phyloP scores from a whole-genome alignment of 2,113 vertebrate species.

The Otis tarda region DNA sequence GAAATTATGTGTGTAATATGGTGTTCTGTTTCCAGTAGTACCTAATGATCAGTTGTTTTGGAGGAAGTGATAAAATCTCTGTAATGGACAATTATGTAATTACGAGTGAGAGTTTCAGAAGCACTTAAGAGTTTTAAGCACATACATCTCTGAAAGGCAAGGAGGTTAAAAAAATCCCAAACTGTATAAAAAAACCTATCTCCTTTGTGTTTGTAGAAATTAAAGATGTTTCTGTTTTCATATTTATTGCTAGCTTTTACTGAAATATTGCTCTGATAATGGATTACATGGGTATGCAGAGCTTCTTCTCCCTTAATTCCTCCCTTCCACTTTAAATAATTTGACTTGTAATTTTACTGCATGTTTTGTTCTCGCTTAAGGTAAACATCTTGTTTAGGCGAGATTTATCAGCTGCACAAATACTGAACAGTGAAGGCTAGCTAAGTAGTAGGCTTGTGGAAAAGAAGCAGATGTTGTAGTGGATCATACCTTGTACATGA shows the following conservation, averaged over 20 bases:
- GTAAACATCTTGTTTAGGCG: not conserved
- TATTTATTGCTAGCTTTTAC: not conserved
- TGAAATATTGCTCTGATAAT: not conserved
- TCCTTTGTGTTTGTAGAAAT: not conserved
- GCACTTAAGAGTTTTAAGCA: not conserved
- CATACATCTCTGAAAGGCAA: not conserved
- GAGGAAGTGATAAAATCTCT: not conserved
- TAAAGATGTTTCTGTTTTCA: not conserved
- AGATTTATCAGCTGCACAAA: not conserved
- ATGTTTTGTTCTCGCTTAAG: not conserved
- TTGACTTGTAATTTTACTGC: not conserved
- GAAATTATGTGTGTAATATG: not conserved
- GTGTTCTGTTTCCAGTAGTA: not conserved
- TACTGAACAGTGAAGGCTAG: not conserved
- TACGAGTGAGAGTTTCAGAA: not conserved
- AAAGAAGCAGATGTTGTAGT: not conserved
- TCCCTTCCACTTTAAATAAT: not conserved
- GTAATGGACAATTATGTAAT: not conserved
- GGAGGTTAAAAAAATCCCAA: not conserved
- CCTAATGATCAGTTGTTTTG: not conserved
- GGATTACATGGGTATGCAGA: not conserved
- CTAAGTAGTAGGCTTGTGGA: not conserved
- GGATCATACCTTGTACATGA: not conserved
- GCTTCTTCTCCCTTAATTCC: not conserved
- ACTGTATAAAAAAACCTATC: not conserved